Conservation (phyloP, 2,797 vertebrate genomes). For the Hapalemur alaotrensis region DNA sequence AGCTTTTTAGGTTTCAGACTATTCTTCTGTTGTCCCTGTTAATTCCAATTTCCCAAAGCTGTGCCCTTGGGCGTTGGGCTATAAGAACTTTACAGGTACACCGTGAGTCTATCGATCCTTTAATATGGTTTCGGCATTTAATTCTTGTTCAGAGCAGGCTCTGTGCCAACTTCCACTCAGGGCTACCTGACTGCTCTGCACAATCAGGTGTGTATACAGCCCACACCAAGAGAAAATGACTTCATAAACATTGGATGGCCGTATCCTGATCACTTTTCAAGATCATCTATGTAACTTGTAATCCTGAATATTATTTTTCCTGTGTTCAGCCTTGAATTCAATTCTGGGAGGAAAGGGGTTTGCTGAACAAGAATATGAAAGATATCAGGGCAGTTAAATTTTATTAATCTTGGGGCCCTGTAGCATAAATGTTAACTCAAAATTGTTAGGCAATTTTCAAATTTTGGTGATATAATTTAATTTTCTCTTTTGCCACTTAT, state of each 20-base stretch:
- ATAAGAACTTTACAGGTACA: not conserved
- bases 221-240: not conserved
- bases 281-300: not conserved
- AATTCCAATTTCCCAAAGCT: not conserved
- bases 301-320: not conserved
- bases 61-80: not conserved
- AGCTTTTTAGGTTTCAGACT: not conserved
- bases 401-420: not conserved
- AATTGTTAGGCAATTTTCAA: not conserved
- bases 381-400: not conserved
- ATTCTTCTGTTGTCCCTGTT: not conserved
- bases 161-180: fast-evolving
- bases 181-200: not conserved
- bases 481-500: not conserved
- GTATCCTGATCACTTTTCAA: not conserved
- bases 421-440: not conserved
- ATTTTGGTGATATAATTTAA: not conserved
- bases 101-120: not conserved
- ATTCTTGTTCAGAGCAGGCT: not conserved
- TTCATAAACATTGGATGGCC: not conserved
- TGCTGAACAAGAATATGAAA: not conserved
- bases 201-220: not conserved
- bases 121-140: not conserved
- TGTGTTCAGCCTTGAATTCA: not conserved
- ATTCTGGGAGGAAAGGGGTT: not conserved